Evolutionary conservation across 2,113 vertebrate genomes (phyloP).

Genomic region (Paedocypris sp.): DNA sequence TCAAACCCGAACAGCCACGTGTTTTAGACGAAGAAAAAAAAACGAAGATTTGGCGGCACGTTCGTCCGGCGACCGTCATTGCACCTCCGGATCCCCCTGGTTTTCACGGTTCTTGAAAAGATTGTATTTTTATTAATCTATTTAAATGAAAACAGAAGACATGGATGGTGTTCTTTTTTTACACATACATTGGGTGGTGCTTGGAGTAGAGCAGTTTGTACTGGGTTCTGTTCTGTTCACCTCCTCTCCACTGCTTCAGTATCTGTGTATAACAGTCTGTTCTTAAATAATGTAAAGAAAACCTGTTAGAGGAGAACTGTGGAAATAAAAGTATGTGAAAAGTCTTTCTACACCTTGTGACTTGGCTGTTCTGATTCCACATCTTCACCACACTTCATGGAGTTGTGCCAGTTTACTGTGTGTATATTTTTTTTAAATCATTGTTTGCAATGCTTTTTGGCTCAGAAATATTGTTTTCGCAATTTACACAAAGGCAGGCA

Average conservation of each 20-base stretch:
- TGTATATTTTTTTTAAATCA: too few relatives aligned
- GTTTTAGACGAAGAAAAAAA: conserved; percentile 40
- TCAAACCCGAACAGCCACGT: conserved; percentile 67
- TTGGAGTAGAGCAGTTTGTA: conserved; percentile 98
- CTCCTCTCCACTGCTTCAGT: conserved; percentile 55
- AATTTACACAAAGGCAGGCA: too few relatives aligned
- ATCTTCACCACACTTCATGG: too few relatives aligned
- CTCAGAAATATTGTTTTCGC: too few relatives aligned
- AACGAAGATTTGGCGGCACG: conserved; percentile 16
- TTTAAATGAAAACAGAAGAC: conserved; percentile 74
- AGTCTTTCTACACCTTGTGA: conserved; percentile 76
- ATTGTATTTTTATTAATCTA: conserved; percentile 99
- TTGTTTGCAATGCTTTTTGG: too few relatives aligned
- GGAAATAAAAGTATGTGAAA: conserved; percentile 99
- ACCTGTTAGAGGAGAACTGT: conserved; percentile 97
- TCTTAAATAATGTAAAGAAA: conserved; percentile 96
- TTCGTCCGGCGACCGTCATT: conserved; percentile 69
- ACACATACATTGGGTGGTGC: conserved; percentile 94
- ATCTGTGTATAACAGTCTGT: conserved; percentile 98
- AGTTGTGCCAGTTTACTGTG: too few relatives aligned
- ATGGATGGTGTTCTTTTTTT: conserved; percentile 89
- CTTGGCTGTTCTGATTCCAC: conserved; percentile 30
- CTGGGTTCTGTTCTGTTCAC: conserved; percentile 68
- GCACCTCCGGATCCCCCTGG: conserved; percentile 70
- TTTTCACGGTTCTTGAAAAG: conserved; percentile 79